phyloP scores from a whole-genome alignment of 2,888 invertebrate genomes.

The Ommatoiulus sabulosus region DNA sequence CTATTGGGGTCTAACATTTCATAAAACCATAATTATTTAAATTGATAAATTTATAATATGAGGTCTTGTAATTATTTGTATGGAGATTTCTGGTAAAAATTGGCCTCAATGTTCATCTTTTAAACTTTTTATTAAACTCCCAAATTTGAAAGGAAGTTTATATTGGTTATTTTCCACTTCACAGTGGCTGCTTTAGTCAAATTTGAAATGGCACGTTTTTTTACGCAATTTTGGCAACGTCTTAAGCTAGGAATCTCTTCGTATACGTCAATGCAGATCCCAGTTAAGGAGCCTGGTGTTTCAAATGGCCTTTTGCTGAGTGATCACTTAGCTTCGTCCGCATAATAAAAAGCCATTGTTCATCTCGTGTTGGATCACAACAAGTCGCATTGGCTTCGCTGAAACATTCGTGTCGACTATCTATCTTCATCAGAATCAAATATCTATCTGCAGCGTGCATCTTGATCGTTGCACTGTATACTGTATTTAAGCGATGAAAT shows the following conservation, averaged over 20 bases:
- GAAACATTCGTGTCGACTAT: not conserved
- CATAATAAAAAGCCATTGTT: constrained; percentile 2
- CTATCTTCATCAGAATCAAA: constrained; percentile 2
- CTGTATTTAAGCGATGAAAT: not conserved
- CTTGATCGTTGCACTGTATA: not conserved
- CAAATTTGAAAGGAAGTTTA: no score
- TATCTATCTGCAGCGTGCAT: not conserved
- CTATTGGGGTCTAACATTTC: no score
- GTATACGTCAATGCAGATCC: not conserved
- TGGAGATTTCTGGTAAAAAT: no score
- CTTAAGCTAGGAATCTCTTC: not conserved
- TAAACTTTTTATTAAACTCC: no score
- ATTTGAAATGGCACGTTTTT: not conserved
- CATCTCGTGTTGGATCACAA: not conserved
- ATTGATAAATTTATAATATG: no score
- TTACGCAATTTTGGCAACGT: not conserved
- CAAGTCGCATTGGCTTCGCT: not conserved
- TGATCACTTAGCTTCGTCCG: not conserved
- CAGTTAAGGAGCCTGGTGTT: not conserved
- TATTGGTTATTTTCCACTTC: no score
- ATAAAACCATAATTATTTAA: no score
- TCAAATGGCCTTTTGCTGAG: not conserved
- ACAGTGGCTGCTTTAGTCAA: no score
- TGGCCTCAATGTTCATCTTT: no score
- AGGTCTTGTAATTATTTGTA: no score